Percentiles rank a stretch among this genome's conserved stretches.
These are phyloP conservation scores for Stegophylla sp. DNA, from an alignment of 2,888 invertebrate genomes.

Conservation along the genomic window DNA sequence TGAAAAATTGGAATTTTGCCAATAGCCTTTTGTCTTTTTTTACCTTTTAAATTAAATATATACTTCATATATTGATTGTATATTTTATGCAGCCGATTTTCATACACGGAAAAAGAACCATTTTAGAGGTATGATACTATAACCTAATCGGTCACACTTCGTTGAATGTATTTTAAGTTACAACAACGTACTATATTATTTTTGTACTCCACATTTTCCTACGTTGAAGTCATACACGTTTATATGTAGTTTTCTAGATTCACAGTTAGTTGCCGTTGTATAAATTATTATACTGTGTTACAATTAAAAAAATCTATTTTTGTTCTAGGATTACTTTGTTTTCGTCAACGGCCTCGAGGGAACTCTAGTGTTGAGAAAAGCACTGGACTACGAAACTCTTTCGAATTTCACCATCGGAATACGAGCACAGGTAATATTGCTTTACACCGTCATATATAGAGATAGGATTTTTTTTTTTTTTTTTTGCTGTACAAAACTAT, in stretches of 20 bases:
- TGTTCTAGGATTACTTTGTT: conserved; percentile 76
- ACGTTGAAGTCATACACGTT: too few relatives aligned
- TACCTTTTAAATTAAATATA: too few relatives aligned
- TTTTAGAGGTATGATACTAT: conserved; percentile 61
- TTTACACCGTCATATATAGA: background rate
- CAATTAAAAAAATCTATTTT: too few relatives aligned
- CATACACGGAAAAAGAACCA: conserved; percentile 60
- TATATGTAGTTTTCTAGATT: too few relatives aligned
- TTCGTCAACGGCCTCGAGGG: conserved; percentile 88
- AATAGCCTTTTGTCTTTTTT: too few relatives aligned
- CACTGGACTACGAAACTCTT: conserved; percentile 83
- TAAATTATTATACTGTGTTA: too few relatives aligned
- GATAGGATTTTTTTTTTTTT: too few relatives aligned
- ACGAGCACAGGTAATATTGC: conserved; percentile 66
- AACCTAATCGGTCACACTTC: background rate
- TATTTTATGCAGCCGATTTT: conserved; percentile 62
- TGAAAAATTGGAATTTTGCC: too few relatives aligned
- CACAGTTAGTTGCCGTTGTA: too few relatives aligned
- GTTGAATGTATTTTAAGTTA: background rate
- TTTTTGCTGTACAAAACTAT: too few relatives aligned
- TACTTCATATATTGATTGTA: background rate
- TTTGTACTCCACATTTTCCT: too few relatives aligned
- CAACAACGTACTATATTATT: too few relatives aligned
- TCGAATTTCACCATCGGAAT: conserved; percentile 80
- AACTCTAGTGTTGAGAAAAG: conserved; percentile 77